A percentile compares a stretch with the other conserved stretches of the same genome.
Evolutionary conservation across 92 coral and sea anemone genomes (phyloP).

Genomic region (Paramuricea clavata): DNA sequence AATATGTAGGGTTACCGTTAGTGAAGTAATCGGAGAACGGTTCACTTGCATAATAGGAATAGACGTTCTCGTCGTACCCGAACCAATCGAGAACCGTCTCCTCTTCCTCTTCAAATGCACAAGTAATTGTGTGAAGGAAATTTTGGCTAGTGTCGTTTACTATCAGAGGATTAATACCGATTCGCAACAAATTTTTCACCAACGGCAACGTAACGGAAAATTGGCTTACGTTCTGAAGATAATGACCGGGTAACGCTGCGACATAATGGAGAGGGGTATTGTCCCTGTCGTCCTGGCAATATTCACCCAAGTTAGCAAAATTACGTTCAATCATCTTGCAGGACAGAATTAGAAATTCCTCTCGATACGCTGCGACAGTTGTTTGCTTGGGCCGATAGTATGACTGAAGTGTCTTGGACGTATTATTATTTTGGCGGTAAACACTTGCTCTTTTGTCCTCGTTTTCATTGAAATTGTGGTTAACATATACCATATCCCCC

Average conservation of each 20-base stretch:
- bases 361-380: not conserved
- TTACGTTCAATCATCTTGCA: not conserved
- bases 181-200: slow-evolving; percentile 23
- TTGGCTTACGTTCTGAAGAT: not conserved
- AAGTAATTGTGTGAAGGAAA: slow-evolving; percentile 56
- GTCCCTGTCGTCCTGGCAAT: not conserved
- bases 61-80: not conserved
- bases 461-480: not conserved
- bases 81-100: too few relatives aligned
- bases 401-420: too few relatives aligned
- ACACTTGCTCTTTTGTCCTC: not conserved
- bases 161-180: slow-evolving; percentile 35
- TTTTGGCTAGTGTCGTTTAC: slow-evolving; percentile 28
- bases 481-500: too few relatives aligned
- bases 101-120: slow-evolving; percentile 11
- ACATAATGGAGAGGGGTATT: slow-evolving; percentile 60
- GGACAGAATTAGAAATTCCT: not conserved
- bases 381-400: not conserved
- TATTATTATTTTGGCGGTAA: not conserved
- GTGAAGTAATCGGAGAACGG: too few relatives aligned
- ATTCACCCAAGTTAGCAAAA: not conserved
- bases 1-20: too few relatives aligned
- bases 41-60: too few relatives aligned
- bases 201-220: not conserved
- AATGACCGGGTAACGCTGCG: slow-evolving; percentile 60